A percentile compares a stretch with the other conserved stretches of the same genome.
Evolutionary conservation across 2,888 invertebrate genomes (phyloP).

Genomic region (Drosophila pullipes): DNA sequence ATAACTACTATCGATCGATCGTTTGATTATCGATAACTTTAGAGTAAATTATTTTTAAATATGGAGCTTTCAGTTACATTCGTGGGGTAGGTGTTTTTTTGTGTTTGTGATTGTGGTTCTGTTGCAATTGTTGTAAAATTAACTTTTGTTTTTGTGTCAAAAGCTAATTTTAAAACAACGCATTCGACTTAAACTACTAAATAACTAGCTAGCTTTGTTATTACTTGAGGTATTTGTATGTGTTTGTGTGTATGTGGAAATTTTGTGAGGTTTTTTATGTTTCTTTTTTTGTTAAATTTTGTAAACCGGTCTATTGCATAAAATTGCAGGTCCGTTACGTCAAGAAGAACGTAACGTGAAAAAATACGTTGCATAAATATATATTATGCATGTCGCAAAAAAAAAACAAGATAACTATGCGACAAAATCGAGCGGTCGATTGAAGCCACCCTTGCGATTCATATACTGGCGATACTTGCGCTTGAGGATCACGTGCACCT

Average conservation of each 20-base stretch:
- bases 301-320: constrained; percentile 86
- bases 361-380: constrained; percentile 64
- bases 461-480: constrained; percentile 99
- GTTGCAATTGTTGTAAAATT: constrained; percentile 74
- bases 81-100: constrained; percentile 48
- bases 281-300: constrained; percentile 76
- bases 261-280: constrained; percentile 78
- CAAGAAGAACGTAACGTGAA: constrained; percentile 63
- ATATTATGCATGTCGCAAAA: constrained; percentile 20
- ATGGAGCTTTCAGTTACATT: constrained; percentile 68
- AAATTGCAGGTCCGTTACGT: constrained; percentile 84
- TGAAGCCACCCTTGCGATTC: constrained; percentile 99
- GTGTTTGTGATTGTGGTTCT: not conserved
- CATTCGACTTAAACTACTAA: constrained; percentile 71
- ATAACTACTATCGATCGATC: constrained; percentile 6
- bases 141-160: constrained; percentile 51
- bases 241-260: constrained; percentile 74
- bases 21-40: constrained; percentile 20
- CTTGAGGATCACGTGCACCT: constrained; percentile 97
- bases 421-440: constrained; percentile 98
- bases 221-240: constrained; percentile 65
- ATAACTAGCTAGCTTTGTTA: constrained; percentile 65
- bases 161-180: constrained; percentile 73
- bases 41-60: constrained; percentile 12
- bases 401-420: constrained; percentile 87